These are phyloP conservation scores for Leptopterna dolabrata DNA, from an alignment of 2,888 invertebrate genomes.

Conservation along the genomic window DNA sequence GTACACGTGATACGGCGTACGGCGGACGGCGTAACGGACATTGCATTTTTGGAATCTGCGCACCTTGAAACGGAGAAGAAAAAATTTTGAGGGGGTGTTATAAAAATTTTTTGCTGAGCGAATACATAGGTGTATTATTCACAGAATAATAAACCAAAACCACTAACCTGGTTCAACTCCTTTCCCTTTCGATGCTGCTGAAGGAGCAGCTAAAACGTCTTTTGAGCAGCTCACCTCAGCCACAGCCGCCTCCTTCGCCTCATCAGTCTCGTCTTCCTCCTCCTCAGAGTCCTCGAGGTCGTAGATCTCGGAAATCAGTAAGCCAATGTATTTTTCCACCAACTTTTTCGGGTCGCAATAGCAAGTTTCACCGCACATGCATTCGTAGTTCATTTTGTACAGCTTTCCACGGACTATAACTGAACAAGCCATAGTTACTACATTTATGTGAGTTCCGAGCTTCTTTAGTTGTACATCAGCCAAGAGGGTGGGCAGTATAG, in stretches of 20 bases:
- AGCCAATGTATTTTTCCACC: conserved; percentile 33
- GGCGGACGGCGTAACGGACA: too few relatives aligned
- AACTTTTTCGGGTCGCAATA: conserved; percentile 18
- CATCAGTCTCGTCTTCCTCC: conserved; percentile 10
- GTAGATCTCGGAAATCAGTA: conserved; percentile 20
- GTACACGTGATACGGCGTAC: too few relatives aligned
- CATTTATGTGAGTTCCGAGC: neutral
- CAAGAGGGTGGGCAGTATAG: too few relatives aligned
- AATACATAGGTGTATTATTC: too few relatives aligned
- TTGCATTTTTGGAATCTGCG: too few relatives aligned
- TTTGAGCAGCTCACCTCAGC: neutral
- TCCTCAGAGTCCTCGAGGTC: neutral
- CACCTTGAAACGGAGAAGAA: too few relatives aligned
- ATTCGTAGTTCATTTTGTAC: conserved; percentile 40
- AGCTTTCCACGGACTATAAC: conserved; percentile 41
- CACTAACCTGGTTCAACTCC: neutral
- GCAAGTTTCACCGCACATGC: conserved; percentile 14
- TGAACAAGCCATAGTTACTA: neutral
- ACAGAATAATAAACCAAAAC: too few relatives aligned
- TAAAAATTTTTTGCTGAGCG: too few relatives aligned
- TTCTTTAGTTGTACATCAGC: neutral
- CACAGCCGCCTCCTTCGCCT: neutral
- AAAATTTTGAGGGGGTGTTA: too few relatives aligned
- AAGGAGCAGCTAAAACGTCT: neutral
- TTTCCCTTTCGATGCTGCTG: neutral